Percentiles rank a stretch among this genome's conserved stretches.
Evolutionary conservation across 2,888 invertebrate genomes (phyloP).

Genomic region (Cantharis nigra): DNA sequence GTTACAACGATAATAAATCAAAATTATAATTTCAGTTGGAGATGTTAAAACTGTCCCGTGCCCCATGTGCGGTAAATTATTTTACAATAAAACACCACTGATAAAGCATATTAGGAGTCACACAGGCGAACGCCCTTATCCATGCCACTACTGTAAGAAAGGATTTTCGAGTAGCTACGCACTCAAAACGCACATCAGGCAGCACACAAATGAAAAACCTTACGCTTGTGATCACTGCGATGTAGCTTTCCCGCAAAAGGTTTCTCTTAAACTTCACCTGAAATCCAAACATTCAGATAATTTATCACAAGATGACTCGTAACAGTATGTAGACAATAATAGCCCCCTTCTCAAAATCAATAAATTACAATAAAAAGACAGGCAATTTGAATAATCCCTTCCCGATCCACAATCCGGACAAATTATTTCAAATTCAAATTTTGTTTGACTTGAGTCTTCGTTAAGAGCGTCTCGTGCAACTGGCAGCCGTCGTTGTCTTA

Average conservation of each 20-base stretch:
- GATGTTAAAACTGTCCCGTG: neutral
- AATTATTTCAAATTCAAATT: no score
- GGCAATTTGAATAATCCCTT: no score
- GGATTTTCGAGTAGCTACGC: slow-evolving; percentile 24
- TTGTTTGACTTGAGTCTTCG: no score
- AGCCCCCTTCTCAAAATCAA: no score
- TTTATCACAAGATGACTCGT: neutral
- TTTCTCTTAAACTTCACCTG: slow-evolving; percentile 20
- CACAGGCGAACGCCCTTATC: slow-evolving; percentile 24
- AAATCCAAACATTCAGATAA: slow-evolving; percentile 19
- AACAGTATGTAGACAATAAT: neutral
- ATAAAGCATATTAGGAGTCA: slow-evolving; percentile 23
- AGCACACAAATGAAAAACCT: slow-evolving; percentile 28
- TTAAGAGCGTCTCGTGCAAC: no score
- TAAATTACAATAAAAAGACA: no score
- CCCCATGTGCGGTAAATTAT: neutral
- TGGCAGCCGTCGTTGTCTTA: no score
- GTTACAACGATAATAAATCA: neutral
- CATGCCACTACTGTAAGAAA: slow-evolving; percentile 23
- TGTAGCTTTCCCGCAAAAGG: slow-evolving; percentile 22
- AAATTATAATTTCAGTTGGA: neutral
- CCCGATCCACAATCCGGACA: no score
- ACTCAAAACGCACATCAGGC: slow-evolving; percentile 18
- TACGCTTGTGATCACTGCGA: slow-evolving; percentile 20
- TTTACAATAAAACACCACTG: neutral